Base-by-base conservation (phyloP, 2,888 invertebrate species). In the Drosophila leonis region DNA sequence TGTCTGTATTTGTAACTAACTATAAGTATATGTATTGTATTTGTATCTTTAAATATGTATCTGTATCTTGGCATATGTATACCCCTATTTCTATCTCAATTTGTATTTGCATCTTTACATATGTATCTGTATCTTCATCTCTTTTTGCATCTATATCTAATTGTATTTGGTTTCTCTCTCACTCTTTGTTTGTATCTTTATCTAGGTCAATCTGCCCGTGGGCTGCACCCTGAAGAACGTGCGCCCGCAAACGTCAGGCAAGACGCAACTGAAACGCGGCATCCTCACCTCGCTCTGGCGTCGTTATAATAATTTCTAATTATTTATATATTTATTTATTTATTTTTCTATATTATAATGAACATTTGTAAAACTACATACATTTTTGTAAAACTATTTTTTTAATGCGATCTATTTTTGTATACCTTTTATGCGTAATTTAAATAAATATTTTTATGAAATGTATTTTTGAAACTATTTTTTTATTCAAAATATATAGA, bases 171-270 rank as follows among this genome's bases (percentile, higher is more conserved):
- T 46, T 1, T 15, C 48, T 48, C 29, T 10, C n/a, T n/a, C 31
- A 6, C 8, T 15, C n/a, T 37, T 4, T 29, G 7, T 54, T 10
- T 37, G 4, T 31, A 12, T 57, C 15, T 52, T 4, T 57, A 29
- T 65, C 27, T 78, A 93, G 93, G 87, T 92, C 54, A 86, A 92
- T 59, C 78, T 93, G 65, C 92, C 92, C 39, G 80, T 88, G 18
- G 92, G 92, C 56, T 93, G 93, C 68, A 87, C 89, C 66, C 79
- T 93, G 60, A 92, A 91, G 78, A 93, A 92, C 75, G 78, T 93
- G 31, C 91, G 92, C 33, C 69, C 80, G 15, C 65, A 75, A 54
- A 37, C 85, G 13, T 70, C 78, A 27, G 62, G 83, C 37, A 82
- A 64, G 66, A 48, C 62, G 44, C 62, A 82, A 18, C 63, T 83